phyloP scores from a whole-genome alignment of 2,113 vertebrate genomes.

The Setophaga kirtlandii region DNA sequence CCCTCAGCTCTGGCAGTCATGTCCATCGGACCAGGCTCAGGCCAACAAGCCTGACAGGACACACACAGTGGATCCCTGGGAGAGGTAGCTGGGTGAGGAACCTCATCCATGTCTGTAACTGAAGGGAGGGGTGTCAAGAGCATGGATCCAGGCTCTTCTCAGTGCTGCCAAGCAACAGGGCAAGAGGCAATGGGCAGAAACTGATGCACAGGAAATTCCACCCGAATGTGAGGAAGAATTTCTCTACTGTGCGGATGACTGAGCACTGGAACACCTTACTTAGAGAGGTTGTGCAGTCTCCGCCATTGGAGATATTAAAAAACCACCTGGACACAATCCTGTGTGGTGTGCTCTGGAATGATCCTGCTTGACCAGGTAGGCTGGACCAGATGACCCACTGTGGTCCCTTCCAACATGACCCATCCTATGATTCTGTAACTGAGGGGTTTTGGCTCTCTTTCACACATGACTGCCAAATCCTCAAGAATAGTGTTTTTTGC shows the following conservation, averaged over 20 bases:
- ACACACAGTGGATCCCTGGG: rapidly evolving
- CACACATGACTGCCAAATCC: not conserved
- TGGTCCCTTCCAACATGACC: not conserved
- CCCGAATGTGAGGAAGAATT: not conserved
- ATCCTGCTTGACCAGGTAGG: not conserved
- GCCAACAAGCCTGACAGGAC: not conserved
- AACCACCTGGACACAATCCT: not conserved
- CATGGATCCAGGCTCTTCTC: not conserved
- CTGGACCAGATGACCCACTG: not conserved
- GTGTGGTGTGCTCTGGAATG: not conserved
- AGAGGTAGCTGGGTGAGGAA: rapidly evolving
- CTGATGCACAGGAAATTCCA: not conserved
- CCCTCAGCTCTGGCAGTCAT: rapidly evolving
- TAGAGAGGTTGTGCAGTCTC: not conserved
- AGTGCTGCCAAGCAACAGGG: not conserved
- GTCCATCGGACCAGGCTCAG: not conserved
- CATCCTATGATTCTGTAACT: not conserved
- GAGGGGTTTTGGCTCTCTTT: not conserved
- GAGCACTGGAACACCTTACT: not conserved
- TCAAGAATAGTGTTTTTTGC: rapidly evolving
- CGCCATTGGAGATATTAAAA: not conserved
- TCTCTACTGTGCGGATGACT: rapidly evolving
- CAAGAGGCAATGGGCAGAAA: not conserved
- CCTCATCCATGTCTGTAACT: too few species aligned
- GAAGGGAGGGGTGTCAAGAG: not conserved